These are phyloP conservation scores for Geococcyx californianus DNA, from an alignment of 2,113 vertebrate genomes.

Conservation along the genomic window DNA sequence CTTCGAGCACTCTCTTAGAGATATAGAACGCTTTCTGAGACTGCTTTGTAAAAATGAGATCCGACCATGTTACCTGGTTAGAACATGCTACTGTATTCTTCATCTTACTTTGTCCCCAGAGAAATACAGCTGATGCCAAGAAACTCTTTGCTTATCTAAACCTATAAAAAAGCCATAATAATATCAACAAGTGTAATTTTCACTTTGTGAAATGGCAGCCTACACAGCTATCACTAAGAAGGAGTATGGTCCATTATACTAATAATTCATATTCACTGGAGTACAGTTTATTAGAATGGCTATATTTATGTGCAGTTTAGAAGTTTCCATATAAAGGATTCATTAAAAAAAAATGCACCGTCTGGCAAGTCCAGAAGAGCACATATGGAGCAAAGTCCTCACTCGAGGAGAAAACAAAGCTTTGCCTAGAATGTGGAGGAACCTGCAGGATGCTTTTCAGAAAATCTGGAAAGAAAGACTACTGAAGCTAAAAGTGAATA, in stretches of 20 bases:
- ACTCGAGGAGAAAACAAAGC: neutral
- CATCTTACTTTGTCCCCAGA: neutral
- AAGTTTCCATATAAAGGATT: neutral
- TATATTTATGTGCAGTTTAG: neutral
- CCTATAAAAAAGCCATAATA: neutral
- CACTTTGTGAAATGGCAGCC: neutral
- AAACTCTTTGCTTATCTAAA: neutral
- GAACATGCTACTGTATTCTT: neutral
- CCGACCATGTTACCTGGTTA: neutral
- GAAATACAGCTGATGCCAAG: neutral
- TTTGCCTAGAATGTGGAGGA: neutral
- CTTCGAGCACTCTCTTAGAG: neutral
- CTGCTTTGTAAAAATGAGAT: neutral
- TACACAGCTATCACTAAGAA: neutral
- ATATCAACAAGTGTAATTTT: neutral
- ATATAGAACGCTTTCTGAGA: neutral
- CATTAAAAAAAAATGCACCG: neutral
- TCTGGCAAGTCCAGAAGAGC: neutral
- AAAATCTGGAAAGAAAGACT: slow-evolving; percentile 7
- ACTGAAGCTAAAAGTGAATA: neutral
- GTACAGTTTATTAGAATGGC: neutral
- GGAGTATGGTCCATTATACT: neutral
- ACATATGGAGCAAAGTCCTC: neutral
- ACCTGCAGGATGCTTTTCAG: slow-evolving; percentile 8
- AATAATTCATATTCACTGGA: neutral